Base-by-base conservation (phyloP, 2,113 vertebrate species). In the Colossoma macropomum region DNA sequence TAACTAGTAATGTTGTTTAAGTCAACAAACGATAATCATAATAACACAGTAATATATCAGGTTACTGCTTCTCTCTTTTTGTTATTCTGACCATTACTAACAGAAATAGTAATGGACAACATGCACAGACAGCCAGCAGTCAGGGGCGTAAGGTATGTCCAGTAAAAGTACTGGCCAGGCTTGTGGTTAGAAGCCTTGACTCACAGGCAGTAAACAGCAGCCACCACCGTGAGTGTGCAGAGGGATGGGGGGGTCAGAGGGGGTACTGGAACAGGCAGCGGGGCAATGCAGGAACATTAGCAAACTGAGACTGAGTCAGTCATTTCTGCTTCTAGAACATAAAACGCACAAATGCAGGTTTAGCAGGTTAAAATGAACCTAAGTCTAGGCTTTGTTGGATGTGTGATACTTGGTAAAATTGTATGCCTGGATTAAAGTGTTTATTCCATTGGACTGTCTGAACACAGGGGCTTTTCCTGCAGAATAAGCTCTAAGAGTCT, bases 251-350 rank as follows among this genome's bases (percentile, higher is more conserved):
- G 86, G 59, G 68, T 68, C 75, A 21, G 25, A 87, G 84, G 90
- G 93, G 91, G 92, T 84, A 89, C 88, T 92, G 84, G 87, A 91
- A 93, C 89, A 75, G 81, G 75, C 92, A 88, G 86, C 91, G 78
- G 79, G 80, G 88, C 81, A 65, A n/a, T 86, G 19, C 48, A 56
- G 79, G 75, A 16, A 75, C 71, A 82, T 86, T 62, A 32, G 17
- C 28, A 25, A 12, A 56, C 21, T 45, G 32, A n/a, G n/a, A 2
- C 28, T 17, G 3, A 30, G 34, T 34, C 56, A 38, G 23, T 13
- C 59, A 27, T 25, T 75, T 50, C 48, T n/a, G 19, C 13, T 16
- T 38, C 66, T 41, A 12, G 32, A 12, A n/a, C 12, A 69, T 56
- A 56, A 56, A 62, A 69, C 0, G 15, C 3, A 45, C 41, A 45